phyloP scores from a whole-genome alignment of 2,797 vertebrate genomes.

The Karalla daura region DNA sequence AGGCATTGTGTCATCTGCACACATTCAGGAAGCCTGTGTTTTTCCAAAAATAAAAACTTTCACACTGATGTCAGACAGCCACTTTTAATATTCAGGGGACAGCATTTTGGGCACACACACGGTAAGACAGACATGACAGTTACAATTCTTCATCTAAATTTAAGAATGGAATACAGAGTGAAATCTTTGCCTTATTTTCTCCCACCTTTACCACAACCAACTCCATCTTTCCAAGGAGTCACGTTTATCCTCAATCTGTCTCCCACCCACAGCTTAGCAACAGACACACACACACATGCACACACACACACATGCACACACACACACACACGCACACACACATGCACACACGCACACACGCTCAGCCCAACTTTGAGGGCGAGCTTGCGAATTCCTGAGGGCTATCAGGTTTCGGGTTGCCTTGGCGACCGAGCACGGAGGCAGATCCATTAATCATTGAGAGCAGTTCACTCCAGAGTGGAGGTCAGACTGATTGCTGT shows the following conservation, averaged over 20 bases:
- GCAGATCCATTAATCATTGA: constrained; percentile 99
- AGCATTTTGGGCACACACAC: constrained; percentile 2
- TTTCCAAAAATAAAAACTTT: neutral
- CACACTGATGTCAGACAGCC: constrained; percentile 5
- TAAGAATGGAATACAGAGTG: constrained; percentile 18
- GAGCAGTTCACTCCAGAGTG: constrained; percentile 93
- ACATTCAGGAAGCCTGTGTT: too few relatives aligned
- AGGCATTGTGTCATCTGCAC: too few relatives aligned
- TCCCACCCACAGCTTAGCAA: constrained; percentile 66
- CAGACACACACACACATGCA: constrained; percentile 31
- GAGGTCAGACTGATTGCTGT: constrained; percentile 99
- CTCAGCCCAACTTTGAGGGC: constrained; percentile 75
- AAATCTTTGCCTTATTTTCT: constrained; percentile 24
- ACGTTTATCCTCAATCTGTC: constrained; percentile 52
- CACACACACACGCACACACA: constrained; percentile 48
- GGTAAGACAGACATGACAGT: constrained; percentile 3
- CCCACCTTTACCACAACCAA: constrained; percentile 61
- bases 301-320: constrained; percentile 30
- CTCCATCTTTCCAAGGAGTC: constrained; percentile 71
- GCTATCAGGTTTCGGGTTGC: constrained; percentile 96
- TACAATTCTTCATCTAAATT: constrained; percentile 15
- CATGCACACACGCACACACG: too few relatives aligned
- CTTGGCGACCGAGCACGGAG: constrained; percentile 97
- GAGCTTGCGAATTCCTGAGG: constrained; percentile 93
- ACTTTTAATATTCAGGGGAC: neutral